Conservation (phyloP, 2,888 invertebrate genomes). For the Nomada goodeniana region DNA sequence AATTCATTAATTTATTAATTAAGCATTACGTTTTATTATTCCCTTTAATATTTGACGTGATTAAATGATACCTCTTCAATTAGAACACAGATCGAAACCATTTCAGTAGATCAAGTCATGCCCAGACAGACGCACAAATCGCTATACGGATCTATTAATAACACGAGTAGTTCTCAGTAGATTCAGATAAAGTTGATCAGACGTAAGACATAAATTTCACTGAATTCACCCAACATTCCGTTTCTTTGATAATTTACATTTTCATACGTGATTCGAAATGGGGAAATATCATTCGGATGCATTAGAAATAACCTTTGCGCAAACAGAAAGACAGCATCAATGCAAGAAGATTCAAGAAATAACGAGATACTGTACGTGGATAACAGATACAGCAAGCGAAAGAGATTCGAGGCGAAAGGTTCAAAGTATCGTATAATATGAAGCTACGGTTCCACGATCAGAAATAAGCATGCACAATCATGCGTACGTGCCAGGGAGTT, state of each 20-base stretch:
- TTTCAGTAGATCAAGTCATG: constrained; percentile 25
- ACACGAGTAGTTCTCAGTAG: constrained; percentile 20
- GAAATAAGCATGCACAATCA: constrained; percentile 29
- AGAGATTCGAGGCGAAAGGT: neutral
- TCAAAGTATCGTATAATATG: constrained; percentile 17
- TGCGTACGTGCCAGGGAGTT: constrained; percentile 27
- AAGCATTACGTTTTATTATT: no score
- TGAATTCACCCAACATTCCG: neutral
- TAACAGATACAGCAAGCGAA: neutral
- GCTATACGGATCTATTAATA: neutral
- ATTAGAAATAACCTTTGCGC: no score
- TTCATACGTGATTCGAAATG: neutral
- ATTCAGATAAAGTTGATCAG: constrained; percentile 12
- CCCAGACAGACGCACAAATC: constrained; percentile 2
- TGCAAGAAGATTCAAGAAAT: neutral
- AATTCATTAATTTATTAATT: no score
- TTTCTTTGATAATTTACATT: neutral
- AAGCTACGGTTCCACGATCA: constrained; percentile 7
- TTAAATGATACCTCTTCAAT: neutral
- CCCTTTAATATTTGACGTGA: neutral
- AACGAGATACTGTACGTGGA: no score
- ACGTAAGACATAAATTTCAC: constrained; percentile 17
- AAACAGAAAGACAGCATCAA: neutral
- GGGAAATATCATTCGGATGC: no score
- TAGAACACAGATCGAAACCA: constrained; percentile 15